phyloP scores from a whole-genome alignment of 2,888 invertebrate genomes.

The Cremastinae sp. region DNA sequence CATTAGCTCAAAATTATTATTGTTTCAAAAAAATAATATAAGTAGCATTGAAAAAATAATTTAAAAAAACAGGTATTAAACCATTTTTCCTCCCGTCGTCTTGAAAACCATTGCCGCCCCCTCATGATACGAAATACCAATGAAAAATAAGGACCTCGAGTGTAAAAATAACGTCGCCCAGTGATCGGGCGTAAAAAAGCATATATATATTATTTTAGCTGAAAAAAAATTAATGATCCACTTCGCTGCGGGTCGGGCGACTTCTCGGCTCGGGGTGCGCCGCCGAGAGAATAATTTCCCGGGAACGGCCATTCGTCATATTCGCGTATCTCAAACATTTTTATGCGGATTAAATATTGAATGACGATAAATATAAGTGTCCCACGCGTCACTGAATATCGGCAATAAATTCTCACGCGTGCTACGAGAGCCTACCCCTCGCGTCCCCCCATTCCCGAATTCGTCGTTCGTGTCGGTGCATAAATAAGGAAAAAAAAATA shows the following conservation, averaged over 20 bases:
- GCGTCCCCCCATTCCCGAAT: not conserved
- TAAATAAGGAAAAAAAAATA: constrained; percentile 35
- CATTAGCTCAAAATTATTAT: no score
- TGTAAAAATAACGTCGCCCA: no score
- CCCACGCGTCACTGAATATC: constrained; percentile 5
- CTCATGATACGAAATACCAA: no score
- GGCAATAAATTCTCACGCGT: constrained; percentile 50
- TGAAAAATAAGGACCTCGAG: no score
- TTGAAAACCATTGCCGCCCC: no score
- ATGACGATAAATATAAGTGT: constrained; percentile 48
- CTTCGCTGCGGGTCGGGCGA: no score
- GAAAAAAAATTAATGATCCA: no score
- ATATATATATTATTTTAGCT: no score
- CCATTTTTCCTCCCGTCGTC: no score
- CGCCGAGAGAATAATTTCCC: not conserved
- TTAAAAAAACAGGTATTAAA: no score
- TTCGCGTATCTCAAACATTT: constrained; percentile 15
- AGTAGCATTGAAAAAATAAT: no score
- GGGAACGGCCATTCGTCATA: not conserved
- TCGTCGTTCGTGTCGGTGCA: constrained; percentile 45
- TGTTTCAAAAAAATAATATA: no score
- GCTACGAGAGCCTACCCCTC: not conserved
- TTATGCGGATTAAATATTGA: constrained; percentile 38
- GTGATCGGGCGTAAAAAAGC: not conserved
- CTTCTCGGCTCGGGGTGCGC: not conserved